These are phyloP conservation scores for Paralvinella palmiformis DNA, from an alignment of 1,140 invertebrate species.

Conservation along the genomic window DNA sequence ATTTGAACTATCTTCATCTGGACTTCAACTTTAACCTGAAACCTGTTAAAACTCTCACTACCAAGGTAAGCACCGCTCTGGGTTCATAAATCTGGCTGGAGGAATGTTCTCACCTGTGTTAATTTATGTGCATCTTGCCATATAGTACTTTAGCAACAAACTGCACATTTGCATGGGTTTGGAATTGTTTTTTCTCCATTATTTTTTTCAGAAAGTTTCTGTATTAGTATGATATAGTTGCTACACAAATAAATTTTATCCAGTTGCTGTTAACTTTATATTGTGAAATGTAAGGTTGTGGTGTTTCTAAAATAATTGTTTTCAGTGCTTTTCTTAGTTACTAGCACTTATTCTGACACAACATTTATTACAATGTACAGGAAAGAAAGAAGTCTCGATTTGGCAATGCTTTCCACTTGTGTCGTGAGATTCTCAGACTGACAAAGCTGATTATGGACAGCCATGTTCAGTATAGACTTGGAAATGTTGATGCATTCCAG, in stretches of 20 bases:
- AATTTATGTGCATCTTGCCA: too few relatives aligned
- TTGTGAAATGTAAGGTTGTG: neutral
- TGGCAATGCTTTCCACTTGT: conserved; percentile 99
- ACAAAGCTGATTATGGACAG: conserved; percentile 98
- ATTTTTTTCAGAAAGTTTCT: too few relatives aligned
- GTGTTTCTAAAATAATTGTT: too few relatives aligned
- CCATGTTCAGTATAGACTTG: conserved; percentile 97
- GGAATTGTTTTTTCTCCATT: too few relatives aligned
- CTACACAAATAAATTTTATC: too few relatives aligned
- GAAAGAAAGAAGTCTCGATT: conserved; percentile 99
- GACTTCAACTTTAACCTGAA: conserved; percentile 99
- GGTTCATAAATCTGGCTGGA: too few relatives aligned
- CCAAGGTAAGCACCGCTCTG: conserved; percentile 70
- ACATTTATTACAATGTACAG: too few relatives aligned
- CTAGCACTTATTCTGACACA: too few relatives aligned
- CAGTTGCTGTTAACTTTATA: neutral
- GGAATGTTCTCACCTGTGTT: neutral
- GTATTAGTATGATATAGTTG: too few relatives aligned
- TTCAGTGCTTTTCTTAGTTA: too few relatives aligned
- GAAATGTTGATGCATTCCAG: conserved; percentile 97
- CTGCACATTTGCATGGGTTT: too few relatives aligned
- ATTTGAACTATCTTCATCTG: conserved; percentile 97
- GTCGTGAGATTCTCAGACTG: conserved; percentile 92
- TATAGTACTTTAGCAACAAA: too few relatives aligned
- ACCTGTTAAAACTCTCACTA: conserved; percentile 98